Conservation (phyloP, 1,140 invertebrate species). For the Eulimnadia texana region DNA sequence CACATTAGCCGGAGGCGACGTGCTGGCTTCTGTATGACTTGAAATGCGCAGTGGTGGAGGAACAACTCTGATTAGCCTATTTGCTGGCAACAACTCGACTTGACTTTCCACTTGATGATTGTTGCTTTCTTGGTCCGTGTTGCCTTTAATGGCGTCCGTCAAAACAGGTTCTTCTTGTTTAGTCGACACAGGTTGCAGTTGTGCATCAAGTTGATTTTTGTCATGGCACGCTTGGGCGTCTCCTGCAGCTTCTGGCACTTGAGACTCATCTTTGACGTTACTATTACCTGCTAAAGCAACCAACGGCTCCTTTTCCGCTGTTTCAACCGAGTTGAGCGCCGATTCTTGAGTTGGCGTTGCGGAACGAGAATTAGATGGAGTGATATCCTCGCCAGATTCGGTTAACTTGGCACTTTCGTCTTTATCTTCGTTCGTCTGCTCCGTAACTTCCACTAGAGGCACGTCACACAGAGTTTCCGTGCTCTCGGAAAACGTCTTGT, state of each 20-base stretch:
- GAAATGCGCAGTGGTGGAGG: not conserved
- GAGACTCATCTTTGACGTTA: not conserved
- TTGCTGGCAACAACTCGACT: not conserved
- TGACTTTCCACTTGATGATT: not conserved
- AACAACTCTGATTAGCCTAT: not conserved
- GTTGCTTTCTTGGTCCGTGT: not conserved
- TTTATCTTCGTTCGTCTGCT: not conserved
- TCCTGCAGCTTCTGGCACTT: not conserved
- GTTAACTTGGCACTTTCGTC: not conserved
- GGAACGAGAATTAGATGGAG: constrained; percentile 6
- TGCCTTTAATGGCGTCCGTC: not conserved
- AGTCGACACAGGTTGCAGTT: not conserved
- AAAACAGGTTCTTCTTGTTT: not conserved
- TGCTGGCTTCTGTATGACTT: not conserved
- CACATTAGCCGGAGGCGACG: not conserved
- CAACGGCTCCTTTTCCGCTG: not conserved
- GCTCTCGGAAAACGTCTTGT: constrained; percentile 4
- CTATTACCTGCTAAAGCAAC: not conserved
- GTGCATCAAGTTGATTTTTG: not conserved
- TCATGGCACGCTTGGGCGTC: not conserved
- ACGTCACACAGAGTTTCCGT: constrained; percentile 14
- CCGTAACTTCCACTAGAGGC: not conserved
- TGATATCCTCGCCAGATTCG: not conserved
- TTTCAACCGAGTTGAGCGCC: not conserved
- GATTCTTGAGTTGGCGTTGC: constrained; percentile 2